These are phyloP conservation scores for Montipora capitata DNA, from an alignment of 92 coral and sea anemone genomes.

Conservation along the genomic window DNA sequence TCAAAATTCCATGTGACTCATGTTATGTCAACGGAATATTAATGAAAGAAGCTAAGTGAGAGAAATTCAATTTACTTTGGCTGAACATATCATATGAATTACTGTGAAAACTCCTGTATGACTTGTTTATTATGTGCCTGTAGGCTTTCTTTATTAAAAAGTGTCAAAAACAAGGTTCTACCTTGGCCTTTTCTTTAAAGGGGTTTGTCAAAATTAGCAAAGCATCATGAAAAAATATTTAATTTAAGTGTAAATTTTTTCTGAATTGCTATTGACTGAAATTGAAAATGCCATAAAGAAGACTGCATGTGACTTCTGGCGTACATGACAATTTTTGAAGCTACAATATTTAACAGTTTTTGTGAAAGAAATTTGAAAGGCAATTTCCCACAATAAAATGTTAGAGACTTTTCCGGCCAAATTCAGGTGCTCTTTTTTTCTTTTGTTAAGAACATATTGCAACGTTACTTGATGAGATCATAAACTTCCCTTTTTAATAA, in stretches of 20 bases:
- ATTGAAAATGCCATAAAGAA: background rate
- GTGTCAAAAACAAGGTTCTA: too few relatives aligned
- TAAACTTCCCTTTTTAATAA: slow-evolving; percentile 41
- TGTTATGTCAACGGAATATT: background rate
- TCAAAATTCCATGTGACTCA: background rate
- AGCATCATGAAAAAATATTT: too few relatives aligned
- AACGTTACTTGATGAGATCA: slow-evolving; percentile 13
- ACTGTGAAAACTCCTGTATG: too few relatives aligned
- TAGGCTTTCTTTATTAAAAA: too few relatives aligned
- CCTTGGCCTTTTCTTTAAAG: background rate
- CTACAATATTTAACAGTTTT: background rate
- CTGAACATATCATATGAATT: too few relatives aligned
- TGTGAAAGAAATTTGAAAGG: background rate
- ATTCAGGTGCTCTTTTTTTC: slow-evolving; percentile 33
- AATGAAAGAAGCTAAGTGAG: background rate
- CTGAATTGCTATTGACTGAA: background rate
- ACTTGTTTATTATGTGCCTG: too few relatives aligned
- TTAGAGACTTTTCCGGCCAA: slow-evolving; percentile 33
- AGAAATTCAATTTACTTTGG: background rate
- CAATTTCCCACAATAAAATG: slow-evolving; percentile 48
- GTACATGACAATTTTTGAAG: background rate
- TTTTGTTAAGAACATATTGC: slow-evolving; percentile 35
- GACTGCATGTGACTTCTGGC: background rate
- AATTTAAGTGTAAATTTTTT: background rate
- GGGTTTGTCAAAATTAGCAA: too few relatives aligned